Evolutionary conservation across 2,113 vertebrate species (phyloP), one percentile per base, ranked within the genome.

Genomic region (Tenebrosternarchus preto): DNA sequence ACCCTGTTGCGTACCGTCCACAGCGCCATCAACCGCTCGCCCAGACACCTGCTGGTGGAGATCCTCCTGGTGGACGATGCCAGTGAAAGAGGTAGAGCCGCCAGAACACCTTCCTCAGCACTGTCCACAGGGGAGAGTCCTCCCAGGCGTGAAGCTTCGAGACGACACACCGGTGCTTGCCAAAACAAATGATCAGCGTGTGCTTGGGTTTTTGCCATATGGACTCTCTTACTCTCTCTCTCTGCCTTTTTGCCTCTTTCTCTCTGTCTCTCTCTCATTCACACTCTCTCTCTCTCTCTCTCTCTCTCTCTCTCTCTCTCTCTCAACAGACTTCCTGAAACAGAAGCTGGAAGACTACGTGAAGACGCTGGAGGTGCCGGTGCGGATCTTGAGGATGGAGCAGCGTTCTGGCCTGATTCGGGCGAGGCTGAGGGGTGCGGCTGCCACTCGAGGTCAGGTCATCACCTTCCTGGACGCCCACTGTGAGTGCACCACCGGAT

Each of bases 381-480:
- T 97, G 0, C 90, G 90, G 77, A 94, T 99, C 85, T 91, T 99
- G 75, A 91, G 98, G 81, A 99, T 99, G 98, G 96, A 96, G 89
- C 95, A 97, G 82, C 87, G 98, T 5, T 97, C 98, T 0, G 98
- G 98, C 56, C 92, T 99, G 75, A 99, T 99, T 85, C 93, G 97
- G 0, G 98, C 98, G 0, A 92, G 98, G 79, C 90, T 99, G 9
- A 94, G 96, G 6, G 98, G 98, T 50, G 98, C 98, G 0, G 96
- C 97, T 0, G 94, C 95, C 46, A 94, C 98, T 0, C 90, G 73
- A 67, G 98, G 96, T 50, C 96, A 96, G 91, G 96, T 99, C 78
- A 95, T 99, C 84, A 99, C 97, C 0, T 99, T 99, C 88, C 92
- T 99, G 57, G 98, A 99, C 0, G 97, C 98, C 25, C 98, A 99